Evolutionary conservation across 2,888 invertebrate genomes (phyloP), one percentile per base, ranked within the genome.

Genomic region (Macrosiphum euphorbiae): DNA sequence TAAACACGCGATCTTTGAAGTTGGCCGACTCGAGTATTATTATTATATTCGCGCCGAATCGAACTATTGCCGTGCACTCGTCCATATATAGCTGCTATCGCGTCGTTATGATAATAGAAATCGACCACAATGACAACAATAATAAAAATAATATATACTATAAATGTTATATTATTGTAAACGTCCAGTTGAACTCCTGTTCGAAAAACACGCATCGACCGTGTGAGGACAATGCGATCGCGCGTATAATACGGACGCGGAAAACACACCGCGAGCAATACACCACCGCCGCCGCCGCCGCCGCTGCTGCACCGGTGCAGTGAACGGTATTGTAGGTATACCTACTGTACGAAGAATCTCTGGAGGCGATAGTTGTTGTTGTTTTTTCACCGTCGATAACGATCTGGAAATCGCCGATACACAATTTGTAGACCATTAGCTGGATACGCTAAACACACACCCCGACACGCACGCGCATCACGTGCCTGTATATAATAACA

Each of bases 381-480:
- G 2, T 84, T 91, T 91, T 67, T 50, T 90, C 7, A 35, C 28
- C 20, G 44, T 61, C 92, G 92, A 92, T 92, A 92, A 87, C 86
- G 26, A 92, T 92, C 92, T 50, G 50, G 61, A 86, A 86, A 91
- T 58, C 50, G 50, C 61, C 86, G 87, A 61, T 47, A 92, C 50
- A 92, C 92, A 61, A 92, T 92, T 92, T 92, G 92, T 92, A 92
- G 87, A 28, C 87, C 92, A 92, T 92, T 92, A 92, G 92, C 47
- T 7, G 20, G 78, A 78, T 78, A 78, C 35, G 20, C 78, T 78
- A 78, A 78, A 78, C 78, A 78, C 20, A 78, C 20, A 35, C 4
- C 35, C 20, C 35, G 35, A 35, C 78, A 78, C 78, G 20, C 78
- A 78, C 78, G 8, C 78, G 78, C 78, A 35, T 41, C 78, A 35